Conservation (phyloP, 2,113 vertebrate species). For the Chloroceryle aenea region DNA sequence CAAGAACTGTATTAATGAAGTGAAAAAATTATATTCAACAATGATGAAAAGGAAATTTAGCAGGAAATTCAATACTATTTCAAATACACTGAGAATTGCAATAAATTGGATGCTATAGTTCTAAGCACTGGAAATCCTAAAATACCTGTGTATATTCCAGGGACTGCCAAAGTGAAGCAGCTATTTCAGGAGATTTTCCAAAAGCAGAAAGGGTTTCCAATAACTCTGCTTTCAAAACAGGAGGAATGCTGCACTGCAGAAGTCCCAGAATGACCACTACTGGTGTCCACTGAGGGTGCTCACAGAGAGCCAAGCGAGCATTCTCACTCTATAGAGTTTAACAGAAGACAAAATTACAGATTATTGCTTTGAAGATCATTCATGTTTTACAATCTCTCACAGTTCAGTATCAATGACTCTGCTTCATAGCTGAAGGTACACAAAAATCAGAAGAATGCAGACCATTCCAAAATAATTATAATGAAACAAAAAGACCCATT, state of each 20-base stretch:
- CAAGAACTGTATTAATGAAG: not conserved
- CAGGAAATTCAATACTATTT: not conserved
- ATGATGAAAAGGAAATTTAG: not conserved
- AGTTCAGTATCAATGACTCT: not conserved
- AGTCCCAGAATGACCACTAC: slow-evolving; percentile 94
- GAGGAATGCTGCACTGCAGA: slow-evolving; percentile 93
- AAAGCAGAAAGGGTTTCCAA: slow-evolving; percentile 90
- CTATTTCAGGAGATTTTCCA: slow-evolving; percentile 94
- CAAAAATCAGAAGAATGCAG: not conserved
- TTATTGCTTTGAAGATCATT: not conserved
- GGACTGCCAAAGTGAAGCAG: slow-evolving; percentile 96
- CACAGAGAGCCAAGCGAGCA: slow-evolving; percentile 92
- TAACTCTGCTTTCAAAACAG: slow-evolving; percentile 90
- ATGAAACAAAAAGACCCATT: not conserved
- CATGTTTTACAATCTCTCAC: not conserved
- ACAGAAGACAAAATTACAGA: not conserved
- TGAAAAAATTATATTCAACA: not conserved
- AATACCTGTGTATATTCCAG: slow-evolving; percentile 95
- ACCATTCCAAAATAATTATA: not conserved
- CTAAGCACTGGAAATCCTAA: not conserved
- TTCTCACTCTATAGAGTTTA: slow-evolving; percentile 87
- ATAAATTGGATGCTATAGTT: not conserved
- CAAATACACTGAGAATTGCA: not conserved
- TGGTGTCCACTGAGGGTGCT: slow-evolving; percentile 97
- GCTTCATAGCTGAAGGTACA: not conserved